Evolutionary conservation across 2,888 invertebrate genomes (phyloP), one percentile per base, ranked within the genome.

Genomic region (Gerris lacustris): DNA sequence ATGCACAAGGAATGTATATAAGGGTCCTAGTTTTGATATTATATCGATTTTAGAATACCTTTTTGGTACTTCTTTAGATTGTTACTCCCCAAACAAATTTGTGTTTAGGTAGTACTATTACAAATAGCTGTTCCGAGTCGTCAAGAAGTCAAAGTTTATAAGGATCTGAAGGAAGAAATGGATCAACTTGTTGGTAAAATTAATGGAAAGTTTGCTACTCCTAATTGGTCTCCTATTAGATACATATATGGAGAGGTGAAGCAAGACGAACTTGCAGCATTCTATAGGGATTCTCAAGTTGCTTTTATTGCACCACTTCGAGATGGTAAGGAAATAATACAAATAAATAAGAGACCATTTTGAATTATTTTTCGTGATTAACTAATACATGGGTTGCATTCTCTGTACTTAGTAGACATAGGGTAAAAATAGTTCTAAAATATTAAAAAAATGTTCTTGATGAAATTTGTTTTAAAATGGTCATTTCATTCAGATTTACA

Each of bases 191-290:
- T 94, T 67, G 94, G 91, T 18, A 84, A 90, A 72, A 94, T 94
- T 72, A 94, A 94, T 79, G 94, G 94, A 17, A 86, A 89, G 71
- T 94, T 94, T 77, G 92, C 93, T 0, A 94, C 93, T 0, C 91
- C 93, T 0, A 92, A 92, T 79, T 94, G 94, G 94, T 92, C 94
- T 0, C 94, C 94, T 0, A 94, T 94, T 75, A 85, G 88, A 74
- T 94, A 94, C 76, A 94, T 94, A 76, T 94, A 91, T 79, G 94
- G 93, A 9, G 92, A 91, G 79, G 89, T 94, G 1, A 89, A 88
- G 69, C 94, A 94, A 80, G 89, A 91, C 70, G 92, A 93, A 78
- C 80, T 94, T 66, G 93, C 94, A 0, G 91, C 92, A 0, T 89
- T 92, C 78, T 94, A 94, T 80, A 84, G 93, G 31, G 94, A 94